Base-by-base conservation (phyloP, 1,140 invertebrate species). In the Rhizoglyphus robini region DNA sequence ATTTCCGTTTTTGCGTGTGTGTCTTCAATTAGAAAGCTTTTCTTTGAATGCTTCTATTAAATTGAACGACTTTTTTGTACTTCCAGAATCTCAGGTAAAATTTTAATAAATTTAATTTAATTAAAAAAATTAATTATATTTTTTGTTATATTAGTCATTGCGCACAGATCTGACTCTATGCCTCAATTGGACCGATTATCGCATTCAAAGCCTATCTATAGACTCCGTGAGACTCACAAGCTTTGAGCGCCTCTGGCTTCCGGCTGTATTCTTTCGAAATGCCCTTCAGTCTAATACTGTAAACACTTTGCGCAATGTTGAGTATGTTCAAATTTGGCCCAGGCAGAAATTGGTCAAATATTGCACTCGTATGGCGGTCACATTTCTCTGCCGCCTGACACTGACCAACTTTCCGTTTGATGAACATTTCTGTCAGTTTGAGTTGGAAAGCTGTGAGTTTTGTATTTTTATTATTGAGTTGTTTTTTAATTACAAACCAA, bases 261-360 rank as follows among this genome's bases (percentile, higher is more conserved):
- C 63, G 51, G 18, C 20, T 23, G 31, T 64, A 3, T 64, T 51
- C 27, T 64, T 64, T 51, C 63, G 46, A 4, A 64, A 64, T 36
- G 63, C 63, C 20, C 20, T 64, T 1, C 27, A 41, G 2, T 23
- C 47, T 18, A 18, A 31, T 20, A 30, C 51, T 49, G 63, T 64
- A 3, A 64, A 64, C 51, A 31, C 51, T 13, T 23, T 48, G 4
- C n/a, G 29, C 18, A n/a, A 18, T n/a, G 49, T 65, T 41, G 25
- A 51, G 25, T 65, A 41, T 29, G n/a, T 66, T 3, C 27, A 66
- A 66, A 57, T 67, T 49, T 32, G 27, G 2, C 32, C 47, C 31
- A 5, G 30, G 15, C 8, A 67, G n/a, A 61, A 61, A 30, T 18
- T 49, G 47, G 23, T 60, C 47, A 70, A 85, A 54, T 49, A 29